Percentiles rank a stretch among this genome's conserved stretches.
Conservation (phyloP, 2,797 vertebrate genomes). For the Lepidocolaptes lacrymiger region DNA sequence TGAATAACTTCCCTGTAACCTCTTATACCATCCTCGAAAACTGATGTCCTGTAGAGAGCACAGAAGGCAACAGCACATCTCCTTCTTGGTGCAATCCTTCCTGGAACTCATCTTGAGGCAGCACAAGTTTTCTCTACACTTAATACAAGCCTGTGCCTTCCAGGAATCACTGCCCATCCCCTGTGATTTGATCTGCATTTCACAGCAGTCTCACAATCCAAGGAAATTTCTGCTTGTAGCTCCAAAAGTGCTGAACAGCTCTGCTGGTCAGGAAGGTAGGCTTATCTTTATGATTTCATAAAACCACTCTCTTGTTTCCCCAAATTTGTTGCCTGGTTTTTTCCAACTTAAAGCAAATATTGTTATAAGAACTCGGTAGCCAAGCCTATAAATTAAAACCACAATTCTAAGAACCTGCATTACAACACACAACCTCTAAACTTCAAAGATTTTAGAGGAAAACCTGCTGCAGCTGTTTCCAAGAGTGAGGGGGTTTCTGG, state of each 20-base stretch:
- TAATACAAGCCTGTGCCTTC: neutral
- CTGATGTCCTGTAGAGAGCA: neutral
- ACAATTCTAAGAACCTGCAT: neutral
- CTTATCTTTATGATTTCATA: neutral
- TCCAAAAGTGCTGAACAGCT: neutral
- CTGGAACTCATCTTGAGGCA: neutral
- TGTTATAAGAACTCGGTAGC: neutral
- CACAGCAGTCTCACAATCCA: neutral
- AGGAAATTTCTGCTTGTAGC: neutral
- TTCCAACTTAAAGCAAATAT: neutral
- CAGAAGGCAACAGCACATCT: neutral
- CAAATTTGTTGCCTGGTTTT: rapidly evolving
- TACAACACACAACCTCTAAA: neutral
- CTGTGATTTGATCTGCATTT: neutral
- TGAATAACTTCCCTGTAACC: neutral
- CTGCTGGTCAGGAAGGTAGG: neutral
- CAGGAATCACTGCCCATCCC: neutral
- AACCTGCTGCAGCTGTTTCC: neutral
- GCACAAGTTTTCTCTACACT: neutral
- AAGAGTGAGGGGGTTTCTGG: neutral
- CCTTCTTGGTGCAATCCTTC: neutral
- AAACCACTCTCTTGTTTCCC: neutral
- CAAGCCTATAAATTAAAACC: neutral
- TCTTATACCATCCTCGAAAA: neutral
- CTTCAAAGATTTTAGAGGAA: neutral